Conservation (phyloP, 2,888 invertebrate species). For the Nomada goodeniana region DNA sequence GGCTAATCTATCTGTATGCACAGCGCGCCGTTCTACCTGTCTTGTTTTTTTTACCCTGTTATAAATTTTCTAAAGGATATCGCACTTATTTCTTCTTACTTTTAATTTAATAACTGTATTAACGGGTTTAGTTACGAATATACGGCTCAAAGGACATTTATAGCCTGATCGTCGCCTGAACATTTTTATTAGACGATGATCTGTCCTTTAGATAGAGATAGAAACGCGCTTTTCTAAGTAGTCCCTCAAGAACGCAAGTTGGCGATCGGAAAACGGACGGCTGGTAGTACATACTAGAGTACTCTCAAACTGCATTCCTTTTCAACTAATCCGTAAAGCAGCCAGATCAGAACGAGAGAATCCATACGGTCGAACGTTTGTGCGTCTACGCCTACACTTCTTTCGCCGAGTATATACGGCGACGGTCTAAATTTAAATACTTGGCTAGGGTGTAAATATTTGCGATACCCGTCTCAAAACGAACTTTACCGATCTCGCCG, state of each 20-base stretch:
- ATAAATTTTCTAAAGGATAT: neutral
- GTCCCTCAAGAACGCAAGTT: neutral
- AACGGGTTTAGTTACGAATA: neutral
- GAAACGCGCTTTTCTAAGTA: neutral
- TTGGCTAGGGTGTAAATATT: conserved; percentile 65
- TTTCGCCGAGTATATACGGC: conserved; percentile 45
- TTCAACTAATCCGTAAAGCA: conserved; percentile 7
- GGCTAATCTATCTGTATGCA: neutral
- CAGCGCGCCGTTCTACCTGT: neutral
- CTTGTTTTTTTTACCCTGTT: neutral
- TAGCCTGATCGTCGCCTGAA: neutral
- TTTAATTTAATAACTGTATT: neutral
- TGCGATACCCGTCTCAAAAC: conserved; percentile 62
- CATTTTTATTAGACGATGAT: neutral
- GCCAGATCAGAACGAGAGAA: conserved; percentile 21
- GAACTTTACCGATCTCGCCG: conserved; percentile 43
- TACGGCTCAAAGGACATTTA: neutral
- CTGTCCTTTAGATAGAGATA: too few relatives aligned
- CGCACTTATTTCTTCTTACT: neutral
- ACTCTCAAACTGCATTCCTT: neutral
- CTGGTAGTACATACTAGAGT: too few relatives aligned
- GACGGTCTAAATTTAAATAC: conserved; percentile 69
- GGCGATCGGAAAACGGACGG: neutral
- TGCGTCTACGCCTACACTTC: conserved; percentile 52
- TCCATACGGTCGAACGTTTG: neutral